phyloP scores from a whole-genome alignment of 2,888 invertebrate genomes.

The Silvanus unidentatus region DNA sequence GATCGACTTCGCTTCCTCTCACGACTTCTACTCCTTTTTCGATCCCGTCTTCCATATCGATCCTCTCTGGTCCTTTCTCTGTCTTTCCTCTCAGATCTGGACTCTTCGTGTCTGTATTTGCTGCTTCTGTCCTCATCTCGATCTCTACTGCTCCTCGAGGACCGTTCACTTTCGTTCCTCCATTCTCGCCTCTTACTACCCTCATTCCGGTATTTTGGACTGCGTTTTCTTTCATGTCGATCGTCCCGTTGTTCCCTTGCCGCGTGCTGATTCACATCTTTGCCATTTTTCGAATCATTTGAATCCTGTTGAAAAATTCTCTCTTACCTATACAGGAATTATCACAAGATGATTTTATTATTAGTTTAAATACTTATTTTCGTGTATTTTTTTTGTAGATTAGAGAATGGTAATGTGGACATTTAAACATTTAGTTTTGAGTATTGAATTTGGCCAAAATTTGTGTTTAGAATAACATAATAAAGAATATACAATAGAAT shows the following conservation, averaged over 20 bases:
- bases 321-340: conserved; percentile 36
- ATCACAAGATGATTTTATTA: background rate
- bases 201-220: too few species aligned
- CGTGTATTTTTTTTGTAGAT: background rate
- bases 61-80: conserved; percentile 35
- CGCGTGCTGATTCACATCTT: conserved; percentile 9
- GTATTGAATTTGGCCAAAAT: too few species aligned
- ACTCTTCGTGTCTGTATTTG: conserved; percentile 15
- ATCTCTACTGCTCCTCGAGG: conserved; percentile 12
- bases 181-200: conserved; percentile 8
- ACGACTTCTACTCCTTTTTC: conserved; percentile 32
- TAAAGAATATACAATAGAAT: background rate
- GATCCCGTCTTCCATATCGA: conserved; percentile 20
- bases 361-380: background rate
- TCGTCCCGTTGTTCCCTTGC: conserved; percentile 6
- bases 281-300: conserved; percentile 24
- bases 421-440: too few species aligned
- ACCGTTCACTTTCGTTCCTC: conserved; percentile 3
- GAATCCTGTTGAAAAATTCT: conserved; percentile 43
- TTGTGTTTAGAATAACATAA: background rate
- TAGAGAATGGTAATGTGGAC: too few species aligned
- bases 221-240: conserved; percentile 5
- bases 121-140: conserved; percentile 12
- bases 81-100: conserved; percentile 29
- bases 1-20: conserved; percentile 26